Conservation (phyloP, 2,888 invertebrate species). For the Apoda limacodes region DNA sequence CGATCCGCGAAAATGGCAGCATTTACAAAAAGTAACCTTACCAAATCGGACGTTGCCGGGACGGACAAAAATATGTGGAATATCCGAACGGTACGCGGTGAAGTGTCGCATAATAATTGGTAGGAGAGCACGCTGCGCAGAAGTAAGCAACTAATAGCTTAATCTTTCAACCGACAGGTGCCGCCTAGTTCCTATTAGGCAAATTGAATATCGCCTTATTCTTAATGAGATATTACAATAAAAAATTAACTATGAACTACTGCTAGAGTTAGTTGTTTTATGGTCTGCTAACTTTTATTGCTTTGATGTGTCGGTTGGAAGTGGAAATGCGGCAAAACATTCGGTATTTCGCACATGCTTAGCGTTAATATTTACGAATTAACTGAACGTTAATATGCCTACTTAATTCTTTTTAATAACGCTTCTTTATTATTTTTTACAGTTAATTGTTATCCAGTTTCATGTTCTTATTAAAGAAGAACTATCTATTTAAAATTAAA, state of each 20-base stretch:
- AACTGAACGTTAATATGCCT: too few species aligned
- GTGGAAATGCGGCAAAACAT: too few species aligned
- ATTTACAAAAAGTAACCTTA: constrained; percentile 32
- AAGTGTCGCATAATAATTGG: constrained; percentile 36
- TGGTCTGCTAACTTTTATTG: constrained; percentile 12
- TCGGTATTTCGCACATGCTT: too few species aligned
- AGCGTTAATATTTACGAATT: too few species aligned
- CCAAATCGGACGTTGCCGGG: constrained; percentile 30
- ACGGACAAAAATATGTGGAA: constrained; percentile 22
- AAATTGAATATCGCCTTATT: constrained; percentile 27
- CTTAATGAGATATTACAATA: constrained; percentile 18
- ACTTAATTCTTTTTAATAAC: too few species aligned
- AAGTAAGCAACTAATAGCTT: constrained; percentile 34
- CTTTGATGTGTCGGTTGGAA: constrained; percentile 17
- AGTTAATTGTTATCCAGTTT: too few species aligned
- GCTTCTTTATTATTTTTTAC: too few species aligned
- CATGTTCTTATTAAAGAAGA: too few species aligned
- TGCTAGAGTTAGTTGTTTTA: constrained; percentile 1
- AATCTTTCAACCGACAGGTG: constrained; percentile 34
- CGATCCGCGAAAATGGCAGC: constrained; percentile 34
- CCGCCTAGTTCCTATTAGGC: constrained; percentile 29
- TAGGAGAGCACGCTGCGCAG: constrained; percentile 7
- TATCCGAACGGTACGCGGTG: constrained; percentile 23
- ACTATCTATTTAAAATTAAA: too few species aligned
- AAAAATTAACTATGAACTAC: constrained; percentile 7